Percentiles rank a stretch among this genome's conserved stretches.
Conservation (phyloP, 2,888 invertebrate genomes). For the Allolobophora icterica region DNA sequence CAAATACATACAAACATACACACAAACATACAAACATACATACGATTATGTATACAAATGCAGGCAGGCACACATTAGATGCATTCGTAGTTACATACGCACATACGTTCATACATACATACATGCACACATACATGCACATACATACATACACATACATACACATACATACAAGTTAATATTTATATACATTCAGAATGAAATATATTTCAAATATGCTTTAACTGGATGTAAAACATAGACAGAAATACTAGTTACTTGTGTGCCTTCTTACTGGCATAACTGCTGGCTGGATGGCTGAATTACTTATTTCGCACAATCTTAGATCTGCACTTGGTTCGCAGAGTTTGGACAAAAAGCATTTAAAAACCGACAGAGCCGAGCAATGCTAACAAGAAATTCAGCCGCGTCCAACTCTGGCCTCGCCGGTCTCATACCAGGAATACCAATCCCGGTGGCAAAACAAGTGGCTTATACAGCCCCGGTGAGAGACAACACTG, state of each 20-base stretch:
- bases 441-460: conserved; percentile 8
- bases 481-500: not conserved
- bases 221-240: too few relatives aligned
- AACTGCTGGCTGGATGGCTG: not conserved
- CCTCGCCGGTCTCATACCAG: not conserved
- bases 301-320: not conserved
- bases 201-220: not conserved
- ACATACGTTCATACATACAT: too few relatives aligned
- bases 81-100: too few relatives aligned
- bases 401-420: not conserved
- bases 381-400: not conserved
- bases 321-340: not conserved
- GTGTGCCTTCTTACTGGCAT: not conserved
- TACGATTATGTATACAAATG: not conserved
- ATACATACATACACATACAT: not conserved
- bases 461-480: not conserved
- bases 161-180: not conserved
- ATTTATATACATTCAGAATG: not conserved
- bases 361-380: not conserved
- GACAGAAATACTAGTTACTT: too few relatives aligned
- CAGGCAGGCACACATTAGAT: too few relatives aligned
- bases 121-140: not conserved
- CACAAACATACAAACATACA: not conserved
- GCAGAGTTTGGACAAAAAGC: not conserved
- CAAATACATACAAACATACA: too few relatives aligned